A percentile compares a stretch with the other conserved stretches of the same genome.
Conservation (phyloP, 2,113 vertebrate species). For the Chaetodon trifascialis region DNA sequence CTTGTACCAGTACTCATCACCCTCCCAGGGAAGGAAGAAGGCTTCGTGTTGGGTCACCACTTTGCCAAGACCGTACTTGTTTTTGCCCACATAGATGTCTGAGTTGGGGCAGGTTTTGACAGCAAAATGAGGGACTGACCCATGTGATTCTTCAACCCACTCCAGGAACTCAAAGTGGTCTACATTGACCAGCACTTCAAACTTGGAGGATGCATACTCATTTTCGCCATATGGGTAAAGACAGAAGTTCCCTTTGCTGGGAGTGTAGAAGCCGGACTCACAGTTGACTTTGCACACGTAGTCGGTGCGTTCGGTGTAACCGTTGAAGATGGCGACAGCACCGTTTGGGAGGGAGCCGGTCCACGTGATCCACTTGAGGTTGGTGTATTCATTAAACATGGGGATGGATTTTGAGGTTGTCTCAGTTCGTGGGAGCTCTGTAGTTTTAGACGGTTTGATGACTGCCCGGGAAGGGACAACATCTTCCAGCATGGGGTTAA, state of each 20-base stretch:
- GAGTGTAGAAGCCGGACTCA: constrained; percentile 81
- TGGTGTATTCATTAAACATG: constrained; percentile 77
- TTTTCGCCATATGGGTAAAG: constrained; percentile 77
- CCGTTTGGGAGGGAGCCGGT: constrained; percentile 74
- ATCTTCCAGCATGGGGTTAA: constrained; percentile 66
- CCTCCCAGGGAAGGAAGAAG: constrained; percentile 85
- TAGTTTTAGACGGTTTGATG: constrained; percentile 4
- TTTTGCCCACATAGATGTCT: constrained; percentile 81
- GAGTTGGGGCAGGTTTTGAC: constrained; percentile 74
- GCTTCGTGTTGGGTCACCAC: constrained; percentile 79
- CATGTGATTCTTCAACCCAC: constrained; percentile 81
- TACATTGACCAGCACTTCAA: constrained; percentile 81
- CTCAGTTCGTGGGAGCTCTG: constrained; percentile 2
- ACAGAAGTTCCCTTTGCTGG: constrained; percentile 75
- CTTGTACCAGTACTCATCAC: constrained; percentile 86
- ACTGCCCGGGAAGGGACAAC: constrained; percentile 66
- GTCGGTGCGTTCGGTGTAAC: constrained; percentile 81
- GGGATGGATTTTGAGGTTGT: constrained; percentile 25
- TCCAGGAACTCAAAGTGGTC: constrained; percentile 84
- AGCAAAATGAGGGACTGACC: constrained; percentile 71
- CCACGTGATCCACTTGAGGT: constrained; percentile 81
- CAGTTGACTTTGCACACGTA: constrained; percentile 84
- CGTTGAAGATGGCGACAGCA: constrained; percentile 82
- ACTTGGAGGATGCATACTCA: constrained; percentile 75
- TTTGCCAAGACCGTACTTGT: constrained; percentile 86